A percentile compares a stretch with the other conserved stretches of the same genome.
phyloP scores from a whole-genome alignment of 2,113 vertebrate genomes.

The Syngnathus scovelli region DNA sequence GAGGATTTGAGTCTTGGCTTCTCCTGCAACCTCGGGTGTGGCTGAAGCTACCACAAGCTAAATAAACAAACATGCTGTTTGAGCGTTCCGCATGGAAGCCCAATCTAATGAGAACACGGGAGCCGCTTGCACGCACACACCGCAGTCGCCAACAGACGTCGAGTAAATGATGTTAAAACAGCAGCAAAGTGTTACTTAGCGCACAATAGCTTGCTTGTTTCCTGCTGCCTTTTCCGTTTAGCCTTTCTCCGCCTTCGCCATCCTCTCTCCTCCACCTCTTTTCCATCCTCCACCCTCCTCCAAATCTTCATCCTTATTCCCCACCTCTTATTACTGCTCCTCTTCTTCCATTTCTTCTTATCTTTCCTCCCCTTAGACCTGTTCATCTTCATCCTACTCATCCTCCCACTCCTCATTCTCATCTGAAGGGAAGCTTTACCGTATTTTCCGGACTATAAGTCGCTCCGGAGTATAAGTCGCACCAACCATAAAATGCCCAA shows the following conservation, averaged over 20 bases:
- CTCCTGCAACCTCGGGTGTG: background rate
- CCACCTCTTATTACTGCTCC: background rate
- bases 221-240: background rate
- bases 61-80: conserved; percentile 27
- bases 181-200: conserved; percentile 59
- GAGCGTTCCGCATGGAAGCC: conserved; percentile 43
- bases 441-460: no score
- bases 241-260: background rate
- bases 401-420: background rate
- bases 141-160: conserved; percentile 33
- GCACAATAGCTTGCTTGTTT: conserved; percentile 32
- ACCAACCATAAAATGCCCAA: no score
- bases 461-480: no score
- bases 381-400: background rate
- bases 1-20: background rate
- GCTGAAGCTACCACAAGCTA: conserved; percentile 5
- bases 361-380: conserved; percentile 4
- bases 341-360: background rate
- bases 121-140: background rate
- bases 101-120: conserved; percentile 53
- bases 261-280: background rate
- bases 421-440: background rate
- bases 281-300: background rate
- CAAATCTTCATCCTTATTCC: background rate
- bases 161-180: conserved; percentile 62